These are phyloP conservation scores for Pseudorhombus dupliciocellatus DNA, from an alignment of 2,113 vertebrate species.

Conservation along the genomic window DNA sequence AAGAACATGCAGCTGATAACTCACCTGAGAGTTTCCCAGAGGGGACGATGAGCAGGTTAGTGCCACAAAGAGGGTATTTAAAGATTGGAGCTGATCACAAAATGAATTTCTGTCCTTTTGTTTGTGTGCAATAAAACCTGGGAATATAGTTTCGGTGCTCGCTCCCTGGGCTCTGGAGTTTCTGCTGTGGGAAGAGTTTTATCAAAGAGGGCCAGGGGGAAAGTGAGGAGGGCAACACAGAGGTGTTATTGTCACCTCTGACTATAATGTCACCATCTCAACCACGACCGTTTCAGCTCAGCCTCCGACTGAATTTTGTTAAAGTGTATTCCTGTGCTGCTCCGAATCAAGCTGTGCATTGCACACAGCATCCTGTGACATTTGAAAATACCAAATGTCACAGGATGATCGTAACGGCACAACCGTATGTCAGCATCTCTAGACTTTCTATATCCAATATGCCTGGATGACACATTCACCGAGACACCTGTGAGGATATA, in stretches of 20 bases:
- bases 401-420: not conserved
- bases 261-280: slow-evolving; percentile 52
- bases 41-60: not conserved
- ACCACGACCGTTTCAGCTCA: slow-evolving; percentile 33
- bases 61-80: not conserved
- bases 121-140: not conserved
- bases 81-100: not conserved
- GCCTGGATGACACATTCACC: not conserved
- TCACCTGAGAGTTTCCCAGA: too few species aligned
- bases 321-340: not conserved
- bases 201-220: slow-evolving; percentile 51
- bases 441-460: slow-evolving; percentile 2
- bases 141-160: not conserved
- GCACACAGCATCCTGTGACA: slow-evolving; percentile 15
- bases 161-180: slow-evolving; percentile 7
- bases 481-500: not conserved
- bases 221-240: slow-evolving; percentile 45
- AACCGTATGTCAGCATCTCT: slow-evolving; percentile 12
- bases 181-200: slow-evolving; percentile 37
- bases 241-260: slow-evolving; percentile 52
- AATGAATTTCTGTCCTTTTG: not conserved
- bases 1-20: too few species aligned
- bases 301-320: slow-evolving; percentile 14
- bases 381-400: slow-evolving; percentile 45
- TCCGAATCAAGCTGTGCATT: slow-evolving; percentile 1